Percentiles rank a stretch among this genome's conserved stretches.
phyloP scores from a whole-genome alignment of 2,113 vertebrate species.

The Scortum barcoo region DNA sequence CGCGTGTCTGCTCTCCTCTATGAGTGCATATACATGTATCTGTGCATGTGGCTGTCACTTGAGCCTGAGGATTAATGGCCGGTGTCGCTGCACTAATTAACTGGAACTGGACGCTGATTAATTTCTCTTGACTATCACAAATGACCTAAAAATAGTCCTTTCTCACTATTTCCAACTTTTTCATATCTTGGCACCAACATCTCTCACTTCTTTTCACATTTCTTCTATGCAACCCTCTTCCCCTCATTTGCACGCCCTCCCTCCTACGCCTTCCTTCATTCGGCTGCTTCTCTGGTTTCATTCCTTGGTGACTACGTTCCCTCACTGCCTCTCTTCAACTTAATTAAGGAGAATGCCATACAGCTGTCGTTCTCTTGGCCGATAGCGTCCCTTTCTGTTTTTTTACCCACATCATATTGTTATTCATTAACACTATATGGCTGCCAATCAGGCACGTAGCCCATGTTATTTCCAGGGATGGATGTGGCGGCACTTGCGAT shows the following conservation, averaged over 20 bases:
- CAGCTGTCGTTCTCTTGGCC: slow-evolving; percentile 75
- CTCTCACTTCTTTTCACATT: slow-evolving; percentile 19
- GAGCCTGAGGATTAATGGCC: slow-evolving; percentile 70
- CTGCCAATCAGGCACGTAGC: slow-evolving; percentile 78
- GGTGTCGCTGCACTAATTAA: slow-evolving; percentile 69
- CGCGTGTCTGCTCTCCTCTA: not conserved
- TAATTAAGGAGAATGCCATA: slow-evolving; percentile 78
- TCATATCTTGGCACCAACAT: slow-evolving; percentile 20
- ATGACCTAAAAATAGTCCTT: slow-evolving; percentile 56
- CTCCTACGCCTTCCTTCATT: slow-evolving; percentile 33
- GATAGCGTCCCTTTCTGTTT: slow-evolving; percentile 61
- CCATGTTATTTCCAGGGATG: slow-evolving; percentile 73
- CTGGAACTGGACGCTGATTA: slow-evolving; percentile 70
- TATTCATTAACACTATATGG: slow-evolving; percentile 76
- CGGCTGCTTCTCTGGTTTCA: slow-evolving; percentile 51
- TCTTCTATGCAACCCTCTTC: slow-evolving; percentile 19
- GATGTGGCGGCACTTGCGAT: slow-evolving; percentile 67
- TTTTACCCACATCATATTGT: slow-evolving; percentile 66
- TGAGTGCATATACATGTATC: slow-evolving; percentile 20
- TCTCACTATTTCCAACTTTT: slow-evolving; percentile 38
- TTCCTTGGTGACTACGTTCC: slow-evolving; percentile 51
- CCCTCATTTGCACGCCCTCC: slow-evolving; percentile 11
- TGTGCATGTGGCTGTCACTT: slow-evolving; percentile 42
- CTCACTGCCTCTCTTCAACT: slow-evolving; percentile 70
- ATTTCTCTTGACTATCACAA: slow-evolving; percentile 61